These are phyloP conservation scores for Hydra vulgaris DNA, from an alignment of 30 jellyfish, hydroid and myxozoan genomes.

Conservation along the genomic window DNA sequence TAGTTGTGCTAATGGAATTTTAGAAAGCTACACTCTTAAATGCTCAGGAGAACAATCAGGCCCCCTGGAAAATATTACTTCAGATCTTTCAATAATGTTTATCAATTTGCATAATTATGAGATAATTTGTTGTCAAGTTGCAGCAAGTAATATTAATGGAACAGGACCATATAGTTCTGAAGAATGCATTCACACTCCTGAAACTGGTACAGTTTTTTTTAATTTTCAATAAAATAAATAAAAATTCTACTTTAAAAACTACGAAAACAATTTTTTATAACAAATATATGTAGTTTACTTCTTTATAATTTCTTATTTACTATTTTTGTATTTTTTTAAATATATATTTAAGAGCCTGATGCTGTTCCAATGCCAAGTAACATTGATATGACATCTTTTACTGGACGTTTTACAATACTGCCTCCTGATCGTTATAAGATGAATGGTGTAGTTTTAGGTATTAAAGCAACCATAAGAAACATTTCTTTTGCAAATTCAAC, in stretches of 20 bases:
- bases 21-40: too few relatives aligned
- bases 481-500: neutral
- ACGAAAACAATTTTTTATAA: too few relatives aligned
- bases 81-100: too few relatives aligned
- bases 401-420: neutral
- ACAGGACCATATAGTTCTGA: constrained; percentile 2
- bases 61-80: too few relatives aligned
- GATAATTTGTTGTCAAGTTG: neutral
- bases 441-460: neutral
- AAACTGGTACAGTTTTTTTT: neutral
- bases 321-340: neutral
- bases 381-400: neutral
- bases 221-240: too few relatives aligned
- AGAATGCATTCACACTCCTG: neutral
- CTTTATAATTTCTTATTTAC: neutral
- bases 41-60: too few relatives aligned
- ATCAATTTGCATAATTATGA: neutral
- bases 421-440: neutral
- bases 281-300: neutral
- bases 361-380: neutral
- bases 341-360: neutral
- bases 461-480: neutral
- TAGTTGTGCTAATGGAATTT: constrained; percentile 3
- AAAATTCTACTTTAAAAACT: too few relatives aligned
- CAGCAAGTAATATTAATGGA: neutral